Percentiles rank a stretch among this genome's conserved stretches.
phyloP scores from a whole-genome alignment of 2,888 invertebrate species.

The Linnaemya tessellans region DNA sequence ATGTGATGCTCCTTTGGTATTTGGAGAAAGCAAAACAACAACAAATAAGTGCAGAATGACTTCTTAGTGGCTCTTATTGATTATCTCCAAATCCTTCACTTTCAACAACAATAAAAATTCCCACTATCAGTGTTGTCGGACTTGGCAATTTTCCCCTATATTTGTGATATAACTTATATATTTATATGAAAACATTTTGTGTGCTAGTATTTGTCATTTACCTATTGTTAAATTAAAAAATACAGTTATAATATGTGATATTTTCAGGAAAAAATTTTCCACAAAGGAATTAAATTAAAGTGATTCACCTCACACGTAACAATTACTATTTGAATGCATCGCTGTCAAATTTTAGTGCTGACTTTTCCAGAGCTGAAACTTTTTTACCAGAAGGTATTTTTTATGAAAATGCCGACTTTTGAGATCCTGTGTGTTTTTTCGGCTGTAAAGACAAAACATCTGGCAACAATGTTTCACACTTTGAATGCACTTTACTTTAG shows the following conservation, averaged over 20 bases:
- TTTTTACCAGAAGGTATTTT: too few relatives aligned
- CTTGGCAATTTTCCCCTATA: neutral
- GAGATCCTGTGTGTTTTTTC: neutral
- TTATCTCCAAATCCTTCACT: slow-evolving; percentile 54
- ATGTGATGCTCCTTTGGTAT: slow-evolving; percentile 44
- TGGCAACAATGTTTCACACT: slow-evolving; percentile 34
- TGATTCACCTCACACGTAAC: too few relatives aligned
- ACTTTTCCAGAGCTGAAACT: too few relatives aligned
- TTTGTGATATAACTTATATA: neutral
- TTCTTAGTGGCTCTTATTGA: slow-evolving; percentile 53
- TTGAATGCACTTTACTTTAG: slow-evolving; percentile 51
- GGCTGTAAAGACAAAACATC: neutral
- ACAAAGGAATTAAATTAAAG: too few relatives aligned
- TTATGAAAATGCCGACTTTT: neutral
- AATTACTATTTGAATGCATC: too few relatives aligned
- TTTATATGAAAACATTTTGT: neutral
- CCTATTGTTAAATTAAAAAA: too few relatives aligned
- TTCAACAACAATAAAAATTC: slow-evolving; percentile 36
- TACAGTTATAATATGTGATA: neutral
- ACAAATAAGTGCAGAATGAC: slow-evolving; percentile 44
- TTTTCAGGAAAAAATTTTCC: too few relatives aligned
- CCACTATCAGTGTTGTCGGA: slow-evolving; percentile 21
- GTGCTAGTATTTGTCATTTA: too few relatives aligned
- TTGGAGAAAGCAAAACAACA: slow-evolving; percentile 4
- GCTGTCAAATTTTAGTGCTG: too few relatives aligned